Percentiles rank a stretch among this genome's conserved stretches.
Conservation (phyloP, 2,113 vertebrate species). For the Thinocorus orbignyianus region DNA sequence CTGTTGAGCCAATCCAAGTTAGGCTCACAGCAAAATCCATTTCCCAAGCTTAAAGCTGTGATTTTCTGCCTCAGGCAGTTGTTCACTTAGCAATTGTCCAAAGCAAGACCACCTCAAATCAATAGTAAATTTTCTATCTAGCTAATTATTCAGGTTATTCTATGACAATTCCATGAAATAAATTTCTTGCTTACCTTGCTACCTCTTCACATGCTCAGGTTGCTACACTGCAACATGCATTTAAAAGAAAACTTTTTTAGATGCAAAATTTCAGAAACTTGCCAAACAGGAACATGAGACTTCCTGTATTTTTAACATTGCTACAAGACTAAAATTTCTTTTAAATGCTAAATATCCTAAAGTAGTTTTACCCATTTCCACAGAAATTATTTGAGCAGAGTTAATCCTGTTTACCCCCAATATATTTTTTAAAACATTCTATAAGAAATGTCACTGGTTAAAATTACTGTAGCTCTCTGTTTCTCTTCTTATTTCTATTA, state of each 20-base stretch:
- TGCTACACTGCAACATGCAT: not conserved
- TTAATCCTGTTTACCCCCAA: not conserved
- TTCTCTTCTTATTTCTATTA: slow-evolving; percentile 20
- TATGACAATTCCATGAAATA: not conserved
- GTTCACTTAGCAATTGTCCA: not conserved
- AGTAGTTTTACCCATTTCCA: slow-evolving; percentile 34
- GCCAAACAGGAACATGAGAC: not conserved
- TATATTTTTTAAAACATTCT: slow-evolving; percentile 23
- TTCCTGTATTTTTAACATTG: slow-evolving; percentile 24
- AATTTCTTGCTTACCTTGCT: not conserved
- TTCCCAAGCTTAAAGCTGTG: not conserved
- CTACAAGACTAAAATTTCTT: slow-evolving; percentile 1
- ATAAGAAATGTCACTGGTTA: not conserved
- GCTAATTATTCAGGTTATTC: not conserved
- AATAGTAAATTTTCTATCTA: not conserved
- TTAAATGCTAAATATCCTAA: slow-evolving; percentile 29
- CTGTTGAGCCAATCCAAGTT: not conserved
- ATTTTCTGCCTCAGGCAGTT: not conserved
- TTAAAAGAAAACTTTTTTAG: not conserved
- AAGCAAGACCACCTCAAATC: not conserved
- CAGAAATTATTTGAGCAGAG: slow-evolving; percentile 12
- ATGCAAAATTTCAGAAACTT: not conserved
- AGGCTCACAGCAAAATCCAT: not conserved
- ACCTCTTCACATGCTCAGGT: not conserved
- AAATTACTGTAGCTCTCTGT: slow-evolving; percentile 26